Evolutionary conservation across 2,888 invertebrate genomes (phyloP).

Genomic region (Netelia fuscicornis): DNA sequence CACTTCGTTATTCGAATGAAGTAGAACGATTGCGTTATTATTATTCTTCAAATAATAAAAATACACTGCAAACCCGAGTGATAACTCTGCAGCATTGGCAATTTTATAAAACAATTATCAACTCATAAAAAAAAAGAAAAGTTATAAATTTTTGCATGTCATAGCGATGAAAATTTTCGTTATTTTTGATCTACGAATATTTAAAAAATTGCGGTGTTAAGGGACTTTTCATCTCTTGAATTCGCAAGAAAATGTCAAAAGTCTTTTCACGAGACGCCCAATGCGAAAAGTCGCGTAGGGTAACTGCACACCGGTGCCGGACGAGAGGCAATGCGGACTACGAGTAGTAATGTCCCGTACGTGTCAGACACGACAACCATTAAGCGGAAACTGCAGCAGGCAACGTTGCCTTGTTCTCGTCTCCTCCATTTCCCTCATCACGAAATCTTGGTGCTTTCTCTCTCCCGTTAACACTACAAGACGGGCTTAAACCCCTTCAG

Average conservation of each 20-base stretch:
- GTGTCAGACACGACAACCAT: constrained; percentile 59
- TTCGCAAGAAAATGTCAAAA: constrained; percentile 14
- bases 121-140: no score
- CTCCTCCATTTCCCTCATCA: constrained; percentile 22
- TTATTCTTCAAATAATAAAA: no score
- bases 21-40: no score
- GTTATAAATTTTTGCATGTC: no score
- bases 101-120: no score
- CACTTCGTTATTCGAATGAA: no score
- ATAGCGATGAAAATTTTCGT: neutral
- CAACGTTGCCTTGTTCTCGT: constrained; percentile 50
- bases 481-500: constrained; percentile 41
- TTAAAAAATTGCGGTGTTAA: no score
- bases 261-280: neutral
- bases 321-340: constrained; percentile 2
- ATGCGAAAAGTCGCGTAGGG: constrained; percentile 29
- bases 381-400: constrained; percentile 46
- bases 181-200: neutral
- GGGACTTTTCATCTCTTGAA: neutral
- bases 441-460: constrained; percentile 14
- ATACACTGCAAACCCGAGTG: no score
- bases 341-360: constrained; percentile 60
- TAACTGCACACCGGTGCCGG: neutral
- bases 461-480: constrained; percentile 44
- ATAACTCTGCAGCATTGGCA: no score